Evolutionary conservation across 2,888 invertebrate species (phyloP).

Genomic region (Eupithecia subumbrata): DNA sequence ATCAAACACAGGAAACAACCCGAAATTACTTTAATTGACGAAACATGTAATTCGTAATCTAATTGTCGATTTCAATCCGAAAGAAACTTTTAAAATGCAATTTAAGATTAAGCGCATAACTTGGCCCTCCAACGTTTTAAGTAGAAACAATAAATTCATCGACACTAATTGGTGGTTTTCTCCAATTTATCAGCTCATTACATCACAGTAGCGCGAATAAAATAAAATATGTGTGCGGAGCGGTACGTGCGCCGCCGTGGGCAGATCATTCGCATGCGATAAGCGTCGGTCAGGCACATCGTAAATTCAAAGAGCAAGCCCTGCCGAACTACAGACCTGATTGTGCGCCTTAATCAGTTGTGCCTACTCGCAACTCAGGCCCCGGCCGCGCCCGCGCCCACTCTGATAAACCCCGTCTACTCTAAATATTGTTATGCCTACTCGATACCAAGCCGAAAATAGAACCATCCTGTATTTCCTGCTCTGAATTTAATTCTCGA

Average conservation of each 20-base stretch:
- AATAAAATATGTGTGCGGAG: slow-evolving; percentile 83
- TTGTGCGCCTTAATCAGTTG: slow-evolving; percentile 80
- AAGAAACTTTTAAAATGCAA: slow-evolving; percentile 75
- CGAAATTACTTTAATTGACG: slow-evolving; percentile 45
- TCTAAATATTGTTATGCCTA: slow-evolving; percentile 42
- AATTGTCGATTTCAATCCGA: slow-evolving; percentile 66
- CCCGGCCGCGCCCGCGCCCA: slow-evolving; percentile 29
- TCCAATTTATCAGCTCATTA: slow-evolving; percentile 85
- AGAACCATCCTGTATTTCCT: slow-evolving; percentile 25
- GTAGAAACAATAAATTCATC: slow-evolving; percentile 85
- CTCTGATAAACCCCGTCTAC: slow-evolving; percentile 40
- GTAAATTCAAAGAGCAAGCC: slow-evolving; percentile 82
- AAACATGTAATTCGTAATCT: slow-evolving; percentile 46
- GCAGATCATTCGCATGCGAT: slow-evolving; percentile 84
- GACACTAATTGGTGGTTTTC: slow-evolving; percentile 85
- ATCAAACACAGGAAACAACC: slow-evolving; percentile 41
- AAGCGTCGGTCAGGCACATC: slow-evolving; percentile 83
- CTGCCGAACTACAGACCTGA: slow-evolving; percentile 82
- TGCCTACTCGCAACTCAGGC: slow-evolving; percentile 62
- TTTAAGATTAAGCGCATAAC: slow-evolving; percentile 76
- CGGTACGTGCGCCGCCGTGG: slow-evolving; percentile 81
- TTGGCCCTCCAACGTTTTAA: slow-evolving; percentile 83
- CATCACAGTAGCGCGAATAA: slow-evolving; percentile 85
- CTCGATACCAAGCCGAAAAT: slow-evolving; percentile 30
- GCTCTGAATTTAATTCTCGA: slow-evolving; percentile 16